phyloP scores from a whole-genome alignment of 2,888 invertebrate species.

The Trimorus sp. region DNA sequence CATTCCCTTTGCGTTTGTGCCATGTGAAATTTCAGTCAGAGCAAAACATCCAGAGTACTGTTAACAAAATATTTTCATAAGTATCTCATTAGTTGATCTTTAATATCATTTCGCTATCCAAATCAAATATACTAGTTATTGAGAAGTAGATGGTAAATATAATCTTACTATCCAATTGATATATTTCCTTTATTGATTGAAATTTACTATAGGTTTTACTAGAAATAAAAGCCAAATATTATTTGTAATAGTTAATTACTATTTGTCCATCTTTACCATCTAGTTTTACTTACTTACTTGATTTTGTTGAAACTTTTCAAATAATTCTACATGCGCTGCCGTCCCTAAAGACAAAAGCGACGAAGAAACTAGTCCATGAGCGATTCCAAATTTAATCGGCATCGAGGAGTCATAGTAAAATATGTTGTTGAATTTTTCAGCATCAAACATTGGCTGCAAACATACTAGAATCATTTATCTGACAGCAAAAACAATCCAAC shows the following conservation, averaged over 20 bases:
- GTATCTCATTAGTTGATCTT: background rate
- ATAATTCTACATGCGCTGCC: constrained; percentile 79
- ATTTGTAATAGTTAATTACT: no score
- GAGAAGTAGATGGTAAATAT: no score
- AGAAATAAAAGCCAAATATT: no score
- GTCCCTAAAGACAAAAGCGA: constrained; percentile 82
- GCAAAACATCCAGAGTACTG: constrained; percentile 92
- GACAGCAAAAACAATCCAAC: background rate
- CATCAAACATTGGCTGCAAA: constrained; percentile 54
- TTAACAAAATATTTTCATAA: constrained; percentile 38
- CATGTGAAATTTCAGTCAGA: constrained; percentile 96
- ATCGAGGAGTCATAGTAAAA: constrained; percentile 79
- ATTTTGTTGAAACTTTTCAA: constrained; percentile 75
- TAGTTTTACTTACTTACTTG: constrained; percentile 74
- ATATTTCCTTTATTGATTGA: no score
- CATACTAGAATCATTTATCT: background rate
- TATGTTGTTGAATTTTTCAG: constrained; percentile 68
- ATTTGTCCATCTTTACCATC: no score
- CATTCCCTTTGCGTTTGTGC: constrained; percentile 96
- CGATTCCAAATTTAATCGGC: constrained; percentile 77
- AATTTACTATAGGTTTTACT: no score
- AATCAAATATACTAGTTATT: constrained; percentile 50
- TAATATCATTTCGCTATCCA: constrained; percentile 5
- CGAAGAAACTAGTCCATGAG: constrained; percentile 82
- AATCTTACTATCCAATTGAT: no score